These are phyloP conservation scores for Holacanthella duospinosa DNA, from an alignment of 2,888 invertebrate species.

Conservation along the genomic window DNA sequence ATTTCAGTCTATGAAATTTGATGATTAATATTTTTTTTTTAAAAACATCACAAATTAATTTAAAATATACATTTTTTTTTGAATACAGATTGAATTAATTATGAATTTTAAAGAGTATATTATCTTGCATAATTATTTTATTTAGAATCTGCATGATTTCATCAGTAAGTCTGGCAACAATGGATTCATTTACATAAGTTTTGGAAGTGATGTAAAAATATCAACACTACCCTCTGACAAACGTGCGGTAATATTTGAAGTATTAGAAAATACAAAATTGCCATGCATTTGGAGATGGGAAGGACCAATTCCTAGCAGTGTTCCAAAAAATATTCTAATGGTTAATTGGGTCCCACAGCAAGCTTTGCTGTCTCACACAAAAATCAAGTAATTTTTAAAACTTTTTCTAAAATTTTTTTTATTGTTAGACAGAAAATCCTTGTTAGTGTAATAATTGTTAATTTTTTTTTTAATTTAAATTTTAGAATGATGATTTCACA, in stretches of 20 bases:
- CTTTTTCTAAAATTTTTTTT: background rate
- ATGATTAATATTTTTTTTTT: too few relatives aligned
- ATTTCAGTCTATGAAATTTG: too few relatives aligned
- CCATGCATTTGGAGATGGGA: constrained; percentile 28
- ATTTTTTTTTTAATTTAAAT: too few relatives aligned
- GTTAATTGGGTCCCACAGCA: constrained; percentile 24
- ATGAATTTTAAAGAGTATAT: too few relatives aligned
- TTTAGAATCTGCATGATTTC: too few relatives aligned
- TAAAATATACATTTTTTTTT: too few relatives aligned
- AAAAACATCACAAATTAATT: too few relatives aligned
- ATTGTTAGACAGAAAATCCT: too few relatives aligned
- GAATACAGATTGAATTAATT: too few relatives aligned
- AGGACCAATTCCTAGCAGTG: constrained; percentile 13
- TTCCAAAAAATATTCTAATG: constrained; percentile 22
- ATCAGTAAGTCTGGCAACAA: constrained; percentile 22
- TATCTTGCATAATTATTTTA: too few relatives aligned
- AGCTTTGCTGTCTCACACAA: background rate
- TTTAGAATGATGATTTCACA: too few relatives aligned
- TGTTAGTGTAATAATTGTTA: too few relatives aligned
- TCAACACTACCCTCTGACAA: constrained; percentile 19
- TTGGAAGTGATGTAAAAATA: constrained; percentile 31
- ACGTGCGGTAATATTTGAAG: constrained; percentile 10
- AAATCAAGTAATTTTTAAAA: background rate
- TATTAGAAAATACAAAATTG: constrained; percentile 9
- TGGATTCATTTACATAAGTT: constrained; percentile 32